Percentiles rank a stretch among this genome's conserved stretches.
These are phyloP conservation scores for Anguilla pacifica DNA, from an alignment of 2,797 vertebrate species.

Conservation along the genomic window DNA sequence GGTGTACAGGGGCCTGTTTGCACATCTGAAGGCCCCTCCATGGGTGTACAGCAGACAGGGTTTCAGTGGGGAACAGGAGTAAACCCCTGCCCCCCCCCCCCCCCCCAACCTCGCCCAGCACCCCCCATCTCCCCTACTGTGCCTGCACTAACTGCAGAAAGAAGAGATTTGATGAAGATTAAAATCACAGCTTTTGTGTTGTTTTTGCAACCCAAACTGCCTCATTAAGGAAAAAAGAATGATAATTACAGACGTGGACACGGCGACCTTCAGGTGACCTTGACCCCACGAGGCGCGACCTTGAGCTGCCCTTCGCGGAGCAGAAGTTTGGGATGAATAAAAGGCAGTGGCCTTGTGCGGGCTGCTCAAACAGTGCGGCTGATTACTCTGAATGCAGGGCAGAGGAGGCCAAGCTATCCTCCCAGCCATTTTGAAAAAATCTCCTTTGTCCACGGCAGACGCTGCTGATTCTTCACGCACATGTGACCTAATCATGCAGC, in stretches of 20 bases:
- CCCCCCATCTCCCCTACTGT: slow-evolving; percentile 5
- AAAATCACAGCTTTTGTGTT: slow-evolving; percentile 36
- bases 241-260: slow-evolving; percentile 47
- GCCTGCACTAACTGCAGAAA: slow-evolving; percentile 53
- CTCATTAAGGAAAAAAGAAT: slow-evolving; percentile 38
- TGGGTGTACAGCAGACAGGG: slow-evolving; percentile 27
- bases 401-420: slow-evolving; percentile 52
- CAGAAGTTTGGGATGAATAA: slow-evolving; percentile 38
- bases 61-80: slow-evolving; percentile 38
- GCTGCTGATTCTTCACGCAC: slow-evolving; percentile 40
- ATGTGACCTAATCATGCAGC: slow-evolving; percentile 46
- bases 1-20: slow-evolving; percentile 44
- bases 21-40: slow-evolving; percentile 33
- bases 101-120: too few species aligned
- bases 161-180: slow-evolving; percentile 53
- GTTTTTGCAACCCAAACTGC: slow-evolving; percentile 44
- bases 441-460: slow-evolving; percentile 57
- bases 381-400: slow-evolving; percentile 65
- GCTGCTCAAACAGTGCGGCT: slow-evolving; percentile 57
- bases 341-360: slow-evolving; percentile 35
- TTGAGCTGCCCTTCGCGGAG: slow-evolving; percentile 28
- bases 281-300: not conserved
- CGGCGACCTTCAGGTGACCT: slow-evolving; percentile 2
- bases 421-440: slow-evolving; percentile 43
- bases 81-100: slow-evolving; percentile 37